phyloP scores from a whole-genome alignment of 2,888 invertebrate genomes.

The Drosophila siamana region DNA sequence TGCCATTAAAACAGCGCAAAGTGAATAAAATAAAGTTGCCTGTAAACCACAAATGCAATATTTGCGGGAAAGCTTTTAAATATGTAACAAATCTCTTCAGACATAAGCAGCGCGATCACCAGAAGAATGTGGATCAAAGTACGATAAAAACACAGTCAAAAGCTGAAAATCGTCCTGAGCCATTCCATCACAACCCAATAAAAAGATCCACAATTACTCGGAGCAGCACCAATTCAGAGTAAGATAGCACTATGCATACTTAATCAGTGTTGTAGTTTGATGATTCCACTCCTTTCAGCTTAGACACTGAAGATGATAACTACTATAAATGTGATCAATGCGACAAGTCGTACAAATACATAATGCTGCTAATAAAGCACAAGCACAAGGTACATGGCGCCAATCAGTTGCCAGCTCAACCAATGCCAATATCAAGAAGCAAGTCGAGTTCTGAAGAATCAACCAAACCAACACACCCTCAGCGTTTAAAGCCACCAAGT shows the following conservation, averaged over 20 bases:
- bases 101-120: conserved; percentile 59
- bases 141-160: neutral
- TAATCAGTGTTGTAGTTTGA: neutral
- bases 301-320: conserved; percentile 40
- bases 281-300: conserved; percentile 5
- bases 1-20: conserved; percentile 60
- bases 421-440: conserved; percentile 13
- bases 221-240: conserved; percentile 28
- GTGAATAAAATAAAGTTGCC: conserved; percentile 1
- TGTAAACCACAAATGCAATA: conserved; percentile 50
- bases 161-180: neutral
- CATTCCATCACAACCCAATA: neutral
- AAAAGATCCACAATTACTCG: conserved; percentile 17
- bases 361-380: conserved; percentile 61
- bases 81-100: conserved; percentile 65
- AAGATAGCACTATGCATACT: conserved; percentile 3
- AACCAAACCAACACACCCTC: neutral
- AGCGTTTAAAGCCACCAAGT: conserved; percentile 25
- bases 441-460: conserved; percentile 2
- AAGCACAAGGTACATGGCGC: conserved; percentile 52
- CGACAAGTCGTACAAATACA: conserved; percentile 64
- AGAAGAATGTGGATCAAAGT: conserved; percentile 29
- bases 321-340: conserved; percentile 68
- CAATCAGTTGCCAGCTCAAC: conserved; percentile 39
- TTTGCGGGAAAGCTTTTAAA: conserved; percentile 53